A percentile compares a stretch with the other conserved stretches of the same genome.
phyloP scores from a whole-genome alignment of 2,888 invertebrate genomes.

The Nasonovia ribisnigri region DNA sequence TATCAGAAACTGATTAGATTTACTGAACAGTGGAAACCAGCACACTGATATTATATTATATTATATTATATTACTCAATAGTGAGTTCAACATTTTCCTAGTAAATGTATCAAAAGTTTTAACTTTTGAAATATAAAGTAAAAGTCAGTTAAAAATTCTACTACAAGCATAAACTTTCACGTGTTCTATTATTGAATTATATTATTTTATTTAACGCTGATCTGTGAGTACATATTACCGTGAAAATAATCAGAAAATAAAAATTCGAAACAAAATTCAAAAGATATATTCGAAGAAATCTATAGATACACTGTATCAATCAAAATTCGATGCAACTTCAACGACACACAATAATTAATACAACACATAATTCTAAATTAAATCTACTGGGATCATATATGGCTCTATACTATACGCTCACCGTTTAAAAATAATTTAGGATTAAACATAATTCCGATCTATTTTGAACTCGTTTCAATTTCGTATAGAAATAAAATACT shows the following conservation, averaged over 20 bases:
- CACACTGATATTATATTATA: neutral
- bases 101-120: neutral
- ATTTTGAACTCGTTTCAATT: neutral
- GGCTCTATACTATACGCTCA: neutral
- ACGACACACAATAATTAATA: too few relatives aligned
- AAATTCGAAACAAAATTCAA: neutral
- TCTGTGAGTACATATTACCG: neutral
- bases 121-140: neutral
- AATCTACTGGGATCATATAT: neutral
- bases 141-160: neutral
- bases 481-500: neutral
- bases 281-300: neutral
- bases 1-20: neutral
- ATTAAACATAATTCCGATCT: neutral
- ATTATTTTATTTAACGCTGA: neutral
- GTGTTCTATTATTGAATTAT: neutral
- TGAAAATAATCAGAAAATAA: neutral
- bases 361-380: neutral
- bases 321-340: too few relatives aligned
- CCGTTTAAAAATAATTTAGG: neutral
- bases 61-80: neutral
- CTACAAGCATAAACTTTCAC: neutral
- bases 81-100: neutral
- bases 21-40: neutral
- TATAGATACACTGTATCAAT: too few relatives aligned